phyloP scores from a whole-genome alignment of 2,888 invertebrate genomes.

The Melipona beecheii region DNA sequence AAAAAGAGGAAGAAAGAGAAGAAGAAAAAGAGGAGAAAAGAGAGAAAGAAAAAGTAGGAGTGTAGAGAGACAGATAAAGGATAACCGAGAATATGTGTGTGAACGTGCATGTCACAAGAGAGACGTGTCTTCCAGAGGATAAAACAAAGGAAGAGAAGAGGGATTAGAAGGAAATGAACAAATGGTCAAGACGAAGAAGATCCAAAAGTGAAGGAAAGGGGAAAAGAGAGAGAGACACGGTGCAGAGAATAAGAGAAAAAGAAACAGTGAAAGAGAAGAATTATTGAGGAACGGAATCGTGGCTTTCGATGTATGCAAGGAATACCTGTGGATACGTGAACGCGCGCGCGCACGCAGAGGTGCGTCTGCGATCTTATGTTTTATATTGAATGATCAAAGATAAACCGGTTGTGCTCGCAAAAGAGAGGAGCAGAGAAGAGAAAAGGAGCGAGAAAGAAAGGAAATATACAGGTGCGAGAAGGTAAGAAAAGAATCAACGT shows the following conservation, averaged over 20 bases:
- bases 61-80: constrained; percentile 19
- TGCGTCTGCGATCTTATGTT: constrained; percentile 72
- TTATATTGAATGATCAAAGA: constrained; percentile 81
- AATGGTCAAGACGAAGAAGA: background rate
- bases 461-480: constrained; percentile 46
- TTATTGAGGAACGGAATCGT: constrained; percentile 55
- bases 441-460: constrained; percentile 45
- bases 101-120: constrained; percentile 43
- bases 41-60: constrained; percentile 17
- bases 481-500: constrained; percentile 51
- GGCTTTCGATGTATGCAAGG: constrained; percentile 22
- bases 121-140: constrained; percentile 7
- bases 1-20: constrained; percentile 30
- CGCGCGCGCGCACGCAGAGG: constrained; percentile 44
- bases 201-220: background rate
- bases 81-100: constrained; percentile 29
- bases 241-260: background rate
- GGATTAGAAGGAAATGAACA: background rate
- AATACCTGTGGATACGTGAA: constrained; percentile 14
- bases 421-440: constrained; percentile 57
- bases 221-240: background rate
- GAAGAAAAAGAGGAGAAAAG: constrained; percentile 16
- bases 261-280: background rate
- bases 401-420: constrained; percentile 79
- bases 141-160: constrained; percentile 1